Evolutionary conservation across 2,797 vertebrate species (phyloP), one percentile per base, ranked within the genome.

Genomic region (Siniperca scherzeri): DNA sequence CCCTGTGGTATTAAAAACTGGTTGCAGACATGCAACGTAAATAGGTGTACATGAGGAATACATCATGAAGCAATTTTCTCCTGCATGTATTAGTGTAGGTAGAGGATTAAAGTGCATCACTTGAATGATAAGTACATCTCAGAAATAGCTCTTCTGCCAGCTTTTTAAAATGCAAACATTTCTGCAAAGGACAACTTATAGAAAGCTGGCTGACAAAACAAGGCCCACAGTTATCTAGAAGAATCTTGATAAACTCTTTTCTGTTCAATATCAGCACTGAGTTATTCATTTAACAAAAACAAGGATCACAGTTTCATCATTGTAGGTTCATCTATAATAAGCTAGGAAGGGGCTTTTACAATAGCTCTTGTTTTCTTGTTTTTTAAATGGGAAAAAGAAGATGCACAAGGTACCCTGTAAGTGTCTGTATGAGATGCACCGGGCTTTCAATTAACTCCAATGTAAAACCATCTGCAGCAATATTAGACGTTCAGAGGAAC

Each of bases 201-300:
- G 36, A 82, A 55, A 73, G 57, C 70, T 17, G n/a, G 6, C 27
- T 61, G 42, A 66, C 48, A 66, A 74, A 79, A 57, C 27, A 61
- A 73, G 38, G 14, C 38, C 25, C n/a, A 11, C 12, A 33, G 57
- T 59, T 70, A 71, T 42, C n/a, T 17, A 30, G 19, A 46, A 48
- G 56, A 64, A 69, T 74, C 56, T 46, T 72, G 50, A 83, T 78
- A 83, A 86, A 81, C 16, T 68, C 50, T 65, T 25, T 38, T 33
- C 77, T 86, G 73, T 87, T 86, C 42, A 69, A 70, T 72, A 84
- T 76, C 57, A 73, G 62, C 52, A 30, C 62, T 81, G n/a, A 36
- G 70, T 88, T 77, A 74, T 83, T 84, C 36, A 80, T 85, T 83
- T 70, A 81, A 89, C 80, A 85, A 74, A 56, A 89, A 66, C 77